phyloP scores from a whole-genome alignment of 2,888 invertebrate species.

The Epinotia nisella region DNA sequence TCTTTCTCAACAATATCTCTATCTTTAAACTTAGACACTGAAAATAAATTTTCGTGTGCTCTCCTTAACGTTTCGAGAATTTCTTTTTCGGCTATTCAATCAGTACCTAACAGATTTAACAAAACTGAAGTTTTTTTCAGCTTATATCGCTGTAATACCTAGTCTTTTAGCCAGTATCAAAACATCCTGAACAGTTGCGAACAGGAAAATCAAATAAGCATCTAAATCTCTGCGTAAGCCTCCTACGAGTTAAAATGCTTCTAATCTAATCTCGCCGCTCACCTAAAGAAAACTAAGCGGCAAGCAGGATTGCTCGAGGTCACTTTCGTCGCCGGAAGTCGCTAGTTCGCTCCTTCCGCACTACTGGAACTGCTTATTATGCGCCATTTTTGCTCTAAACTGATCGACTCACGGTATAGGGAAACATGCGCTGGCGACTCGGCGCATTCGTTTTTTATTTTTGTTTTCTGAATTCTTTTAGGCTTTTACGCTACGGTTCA shows the following conservation, averaged over 20 bases:
- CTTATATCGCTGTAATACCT: no score
- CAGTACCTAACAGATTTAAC: no score
- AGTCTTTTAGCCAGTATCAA: no score
- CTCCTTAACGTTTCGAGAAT: no score
- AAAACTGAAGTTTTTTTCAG: no score
- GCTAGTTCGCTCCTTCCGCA: conserved; percentile 42
- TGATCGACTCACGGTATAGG: not conserved
- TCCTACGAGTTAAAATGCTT: not conserved
- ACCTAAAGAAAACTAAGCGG: conserved; percentile 22
- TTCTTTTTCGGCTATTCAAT: no score
- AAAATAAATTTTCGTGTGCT: no score
- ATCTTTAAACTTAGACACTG: no score
- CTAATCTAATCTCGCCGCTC: not conserved
- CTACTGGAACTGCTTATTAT: conserved; percentile 40
- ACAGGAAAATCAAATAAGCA: no score
- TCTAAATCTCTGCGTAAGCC: not conserved
- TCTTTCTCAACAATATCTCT: no score
- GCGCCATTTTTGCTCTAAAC: conserved; percentile 33
- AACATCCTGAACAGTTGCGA: no score
- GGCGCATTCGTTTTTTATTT: not conserved
- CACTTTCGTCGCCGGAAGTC: conserved; percentile 44
- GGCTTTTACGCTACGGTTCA: no score
- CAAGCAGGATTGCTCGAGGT: conserved; percentile 17
- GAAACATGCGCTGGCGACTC: not conserved
- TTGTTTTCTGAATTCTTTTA: not conserved